Base-by-base conservation (phyloP, 2,113 vertebrate species). In the Burhinus bistriatus region DNA sequence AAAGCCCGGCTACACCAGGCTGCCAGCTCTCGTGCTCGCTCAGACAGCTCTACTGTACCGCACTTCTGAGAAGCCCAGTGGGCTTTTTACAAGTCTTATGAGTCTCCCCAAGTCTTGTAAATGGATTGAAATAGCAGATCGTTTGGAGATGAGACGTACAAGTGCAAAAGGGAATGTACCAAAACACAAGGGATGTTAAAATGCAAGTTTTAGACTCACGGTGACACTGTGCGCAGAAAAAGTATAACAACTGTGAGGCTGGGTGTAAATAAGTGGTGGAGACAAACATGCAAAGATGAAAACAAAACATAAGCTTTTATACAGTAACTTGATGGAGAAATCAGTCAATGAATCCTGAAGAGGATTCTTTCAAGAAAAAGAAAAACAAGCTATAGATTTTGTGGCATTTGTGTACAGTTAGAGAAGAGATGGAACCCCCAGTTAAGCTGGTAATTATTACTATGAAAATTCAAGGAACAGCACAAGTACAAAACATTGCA, bases 131-230 rank as follows among this genome's bases (percentile, higher is more conserved):
- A 78, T 4, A 69, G 9, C 11, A 23, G 29, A 77, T 7, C 8
- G 2, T 68, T 72, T 7, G 52, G 47, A 64, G 22, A 40, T 0
- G 3, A 84, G 18, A 57, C 0, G 0, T 11, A 8, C 17, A 45
- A 85, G 22, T 5, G 27, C 68, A 88, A 49, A 85, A 83, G 38
- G 9, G 15, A 51, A 71, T 8, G 16, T 18, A 83, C 9, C 29
- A 76, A 49, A 86, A 82, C 7, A 42, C 12, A 38, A 44, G 12
- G 20, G 22, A 79, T 4, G 12, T 32, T 78, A 40, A 45, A 84
- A 64, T 7, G 2, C 13, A 79, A 55, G 19, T 65, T 94, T 88
- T 26, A 80, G 44, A 51, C 15, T 75, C 40, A 34, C 1, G 0
- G 21, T 9, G 27, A 77, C 7, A 21, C 26, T 1, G 1, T 9